These are phyloP conservation scores for Melanchra persicariae DNA, from an alignment of 2,888 invertebrate genomes.

Conservation along the genomic window DNA sequence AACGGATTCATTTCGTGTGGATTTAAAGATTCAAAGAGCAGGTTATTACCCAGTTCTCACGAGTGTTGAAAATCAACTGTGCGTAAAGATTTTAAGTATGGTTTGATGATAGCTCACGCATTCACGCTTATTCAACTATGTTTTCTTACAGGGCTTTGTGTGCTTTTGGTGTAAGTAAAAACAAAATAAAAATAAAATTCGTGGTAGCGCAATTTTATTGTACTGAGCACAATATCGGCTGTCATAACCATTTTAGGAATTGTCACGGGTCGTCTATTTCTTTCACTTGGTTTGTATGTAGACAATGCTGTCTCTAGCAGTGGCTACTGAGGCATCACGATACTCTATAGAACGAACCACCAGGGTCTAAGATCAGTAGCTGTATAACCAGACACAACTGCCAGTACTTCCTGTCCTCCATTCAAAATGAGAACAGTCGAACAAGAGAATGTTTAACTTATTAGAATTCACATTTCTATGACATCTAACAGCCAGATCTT, in stretches of 20 bases:
- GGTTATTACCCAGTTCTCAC: constrained; percentile 35
- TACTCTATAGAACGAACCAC: background rate
- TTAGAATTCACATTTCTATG: constrained; percentile 20
- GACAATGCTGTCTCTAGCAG: background rate
- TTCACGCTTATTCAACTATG: constrained; percentile 2
- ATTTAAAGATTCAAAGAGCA: constrained; percentile 29
- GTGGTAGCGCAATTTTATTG: background rate
- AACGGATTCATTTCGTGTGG: constrained; percentile 44
- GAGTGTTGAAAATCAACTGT: constrained; percentile 22
- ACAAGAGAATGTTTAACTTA: background rate
- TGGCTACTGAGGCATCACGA: background rate
- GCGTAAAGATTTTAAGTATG: constrained; percentile 15
- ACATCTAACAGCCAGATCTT: constrained; percentile 30
- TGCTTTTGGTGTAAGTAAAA: background rate
- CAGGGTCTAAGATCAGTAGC: background rate
- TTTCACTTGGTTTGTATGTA: background rate
- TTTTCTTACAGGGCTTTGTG: constrained; percentile 2
- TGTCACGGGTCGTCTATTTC: background rate
- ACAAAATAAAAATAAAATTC: background rate
- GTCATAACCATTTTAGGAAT: background rate
- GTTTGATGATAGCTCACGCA: constrained; percentile 16
- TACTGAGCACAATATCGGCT: background rate
- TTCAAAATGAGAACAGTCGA: background rate
- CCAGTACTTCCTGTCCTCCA: background rate
- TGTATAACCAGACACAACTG: background rate